phyloP scores from a whole-genome alignment of 53 echinoderm and acorn worm genomes.

The Echinarachnius parma region DNA sequence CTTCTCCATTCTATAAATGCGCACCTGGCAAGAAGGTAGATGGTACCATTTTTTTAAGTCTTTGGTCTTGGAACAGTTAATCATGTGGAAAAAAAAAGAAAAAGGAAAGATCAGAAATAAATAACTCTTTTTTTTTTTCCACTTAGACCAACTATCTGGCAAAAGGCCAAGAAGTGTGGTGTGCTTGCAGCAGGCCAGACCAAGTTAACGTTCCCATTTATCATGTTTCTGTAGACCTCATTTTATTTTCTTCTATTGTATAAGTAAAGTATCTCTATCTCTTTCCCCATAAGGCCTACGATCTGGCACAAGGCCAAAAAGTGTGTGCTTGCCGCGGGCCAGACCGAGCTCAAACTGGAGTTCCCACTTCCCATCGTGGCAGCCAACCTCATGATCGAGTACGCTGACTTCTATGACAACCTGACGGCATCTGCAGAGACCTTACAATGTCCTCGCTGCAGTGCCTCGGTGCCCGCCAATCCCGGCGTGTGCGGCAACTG shows the following conservation, averaged over 20 bases:
- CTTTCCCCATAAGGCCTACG: constrained; percentile 62
- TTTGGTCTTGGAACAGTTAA: too few species aligned
- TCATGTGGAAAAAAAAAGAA: too few species aligned
- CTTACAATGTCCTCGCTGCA: constrained; percentile 98
- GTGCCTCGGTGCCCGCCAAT: constrained; percentile 93
- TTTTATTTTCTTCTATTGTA: too few species aligned
- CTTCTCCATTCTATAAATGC: too few species aligned
- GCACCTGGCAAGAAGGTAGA: too few species aligned
- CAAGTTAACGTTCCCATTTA: constrained; percentile 92
- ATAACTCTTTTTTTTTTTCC: too few species aligned
- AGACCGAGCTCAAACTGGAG: constrained; percentile 96
- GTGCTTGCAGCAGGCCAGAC: constrained; percentile 89
- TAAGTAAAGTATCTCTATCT: neutral
- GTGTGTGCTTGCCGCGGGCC: constrained; percentile 85
- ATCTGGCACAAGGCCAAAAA: constrained; percentile 99
- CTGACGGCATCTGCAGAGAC: constrained; percentile 95
- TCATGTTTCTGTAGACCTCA: too few species aligned
- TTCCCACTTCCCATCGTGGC: constrained; percentile 95
- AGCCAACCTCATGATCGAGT: constrained; percentile 97
- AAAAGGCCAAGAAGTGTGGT: constrained; percentile 97
- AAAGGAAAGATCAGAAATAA: too few species aligned
- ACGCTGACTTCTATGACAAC: constrained; percentile 98
- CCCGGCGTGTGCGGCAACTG: constrained; percentile 98
- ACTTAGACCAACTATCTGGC: constrained; percentile 92
- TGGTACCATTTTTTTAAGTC: too few species aligned